A percentile compares a stretch with the other conserved stretches of the same genome.
Evolutionary conservation across 2,888 invertebrate genomes (phyloP).

Genomic region (Drosophila falleni): DNA sequence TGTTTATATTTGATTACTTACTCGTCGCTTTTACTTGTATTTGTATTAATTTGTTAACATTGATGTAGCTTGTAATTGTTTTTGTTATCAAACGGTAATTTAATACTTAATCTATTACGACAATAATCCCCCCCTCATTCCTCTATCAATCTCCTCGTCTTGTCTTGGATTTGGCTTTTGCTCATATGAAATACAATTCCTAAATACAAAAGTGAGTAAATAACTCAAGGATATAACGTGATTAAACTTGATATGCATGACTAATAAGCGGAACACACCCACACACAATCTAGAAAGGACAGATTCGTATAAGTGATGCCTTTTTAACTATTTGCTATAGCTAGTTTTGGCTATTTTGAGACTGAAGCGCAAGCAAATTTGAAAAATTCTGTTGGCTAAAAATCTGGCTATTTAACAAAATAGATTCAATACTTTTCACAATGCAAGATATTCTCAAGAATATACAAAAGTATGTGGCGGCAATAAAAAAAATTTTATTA

Average conservation of each 20-base stretch:
- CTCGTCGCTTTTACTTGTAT: not conserved
- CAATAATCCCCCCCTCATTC: not conserved
- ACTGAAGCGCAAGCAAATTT: no score
- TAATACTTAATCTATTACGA: conserved; percentile 8
- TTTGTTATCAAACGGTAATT: conserved; percentile 3
- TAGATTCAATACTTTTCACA: no score
- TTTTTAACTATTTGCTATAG: not conserved
- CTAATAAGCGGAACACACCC: conserved; percentile 17
- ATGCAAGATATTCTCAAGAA: no score
- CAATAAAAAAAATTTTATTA: no score
- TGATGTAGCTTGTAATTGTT: not conserved
- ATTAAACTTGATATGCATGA: conserved; percentile 51
- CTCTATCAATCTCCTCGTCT: not conserved
- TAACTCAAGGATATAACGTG: conserved; percentile 28
- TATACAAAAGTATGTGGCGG: no score
- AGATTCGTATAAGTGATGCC: not conserved
- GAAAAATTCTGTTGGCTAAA: no score
- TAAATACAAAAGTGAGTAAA: conserved; percentile 14
- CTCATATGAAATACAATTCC: conserved; percentile 21
- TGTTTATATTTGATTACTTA: not conserved
- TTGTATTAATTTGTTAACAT: conserved; percentile 12
- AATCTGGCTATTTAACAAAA: no score
- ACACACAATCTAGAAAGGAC: not conserved
- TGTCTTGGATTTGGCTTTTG: not conserved
- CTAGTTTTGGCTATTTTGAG: no score